Evolutionary conservation across 1,140 invertebrate species (phyloP).

Genomic region (Xylocopa sonorina): DNA sequence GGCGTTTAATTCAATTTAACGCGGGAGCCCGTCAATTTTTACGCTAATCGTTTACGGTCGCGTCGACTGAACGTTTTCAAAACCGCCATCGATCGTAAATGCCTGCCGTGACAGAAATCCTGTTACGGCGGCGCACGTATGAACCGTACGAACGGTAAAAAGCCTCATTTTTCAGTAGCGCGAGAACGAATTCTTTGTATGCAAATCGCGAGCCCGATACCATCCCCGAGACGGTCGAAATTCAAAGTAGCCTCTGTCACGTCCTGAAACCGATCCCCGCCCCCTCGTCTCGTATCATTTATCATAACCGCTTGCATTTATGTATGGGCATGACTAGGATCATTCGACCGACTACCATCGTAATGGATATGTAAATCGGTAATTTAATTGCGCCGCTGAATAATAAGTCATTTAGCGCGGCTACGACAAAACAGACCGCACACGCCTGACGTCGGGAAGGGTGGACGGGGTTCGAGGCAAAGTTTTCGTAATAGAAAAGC

Average conservation of each 20-base stretch:
- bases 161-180: not conserved
- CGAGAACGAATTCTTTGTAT: not conserved
- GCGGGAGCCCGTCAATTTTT: too few species aligned
- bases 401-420: conserved; percentile 55
- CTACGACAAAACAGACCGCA: conserved; percentile 36
- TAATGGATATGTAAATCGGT: conserved; percentile 65
- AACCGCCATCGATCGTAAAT: too few species aligned
- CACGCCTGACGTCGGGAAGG: not conserved
- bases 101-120: not conserved
- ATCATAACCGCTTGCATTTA: conserved; percentile 11
- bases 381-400: conserved; percentile 66
- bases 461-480: not conserved
- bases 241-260: conserved; percentile 10
- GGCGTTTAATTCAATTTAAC: not conserved
- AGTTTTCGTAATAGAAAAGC: conserved; percentile 58
- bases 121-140: not conserved
- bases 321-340: conserved; percentile 18
- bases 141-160: not conserved
- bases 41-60: too few species aligned
- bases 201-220: not conserved
- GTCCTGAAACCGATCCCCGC: not conserved
- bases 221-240: not conserved
- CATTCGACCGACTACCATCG: not conserved
- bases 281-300: conserved; percentile 5
- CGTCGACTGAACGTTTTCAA: too few species aligned